Base-by-base conservation (phyloP, 2,888 invertebrate genomes). In the Pasiphila rectangulata region DNA sequence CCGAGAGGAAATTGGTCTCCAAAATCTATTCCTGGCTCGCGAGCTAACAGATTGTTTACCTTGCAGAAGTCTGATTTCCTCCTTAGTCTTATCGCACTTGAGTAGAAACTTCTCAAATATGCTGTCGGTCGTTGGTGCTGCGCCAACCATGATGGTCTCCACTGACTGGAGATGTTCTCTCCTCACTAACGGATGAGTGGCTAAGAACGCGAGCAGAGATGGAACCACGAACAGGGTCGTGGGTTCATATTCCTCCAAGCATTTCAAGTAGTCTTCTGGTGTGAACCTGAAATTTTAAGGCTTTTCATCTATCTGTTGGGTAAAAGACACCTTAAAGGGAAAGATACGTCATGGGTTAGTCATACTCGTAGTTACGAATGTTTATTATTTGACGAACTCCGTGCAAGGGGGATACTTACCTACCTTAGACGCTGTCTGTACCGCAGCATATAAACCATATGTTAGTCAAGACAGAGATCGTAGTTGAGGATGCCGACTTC, bases 161-260 rank as follows among this genome's bases (percentile, higher is more conserved):
- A 96, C 82, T 0, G 90, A 90, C 15, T 91, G 83, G 36, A 96
- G 75, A 63, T 94, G 93, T 45, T 92, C 92, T 55, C 90, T 89
- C 37, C 90, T 91, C 3, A 95, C 92, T 19, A 90, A 76, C 0
- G 94, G 94, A 73, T 94, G 93, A 10, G 93, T 92, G 0, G 93
- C 93, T 46, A 96, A 73, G 76, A 95, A 95, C 1, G 94, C 85
- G 10, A 95, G 78, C 4, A 96, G 81, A 0, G 95, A 95, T 0
- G 96, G 95, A 1, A 95, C 96, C 1, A 94, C 91, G 64, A 93
- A 93, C 13, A 94, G 64, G 1, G 90, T 85, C 0, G 90, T 90
- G 0, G 94, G 93, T 65, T 89, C 79, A 68, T 92, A 91, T 57
- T 91, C 88, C 7, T 81, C 75, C 17, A 94, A 69, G 41, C 92